Evolutionary conservation across 2,888 invertebrate genomes (phyloP), one percentile per base, ranked within the genome.

Genomic region (Agrochola circellaris): DNA sequence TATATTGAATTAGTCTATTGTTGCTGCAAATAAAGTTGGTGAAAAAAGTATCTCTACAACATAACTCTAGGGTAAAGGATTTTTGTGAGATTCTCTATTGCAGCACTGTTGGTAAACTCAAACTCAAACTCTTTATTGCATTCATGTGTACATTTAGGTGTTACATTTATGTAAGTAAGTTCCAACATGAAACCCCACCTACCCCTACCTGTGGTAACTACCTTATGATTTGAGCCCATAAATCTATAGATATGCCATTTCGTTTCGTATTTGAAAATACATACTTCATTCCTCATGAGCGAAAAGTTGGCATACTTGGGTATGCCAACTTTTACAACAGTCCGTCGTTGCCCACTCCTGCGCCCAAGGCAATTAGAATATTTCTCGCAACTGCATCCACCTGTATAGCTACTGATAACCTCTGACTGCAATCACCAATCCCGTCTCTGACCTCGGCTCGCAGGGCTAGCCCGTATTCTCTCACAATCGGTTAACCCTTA

Each of bases 331-430:
- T 15, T 34, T 64, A 8, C 13, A 62, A 15, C 3, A 15, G 1
- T 62, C 23, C 13, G 34, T 23, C 15, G 23, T 58, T 15, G 34
- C 23, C 8, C 62, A 23, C 34, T 64, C 7, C 64, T 34, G 9
- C 8, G 13, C 60, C 26, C 23, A 65, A 65, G 15, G 26, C 23
- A 65, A 77, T 66, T 65, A 77, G 45, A 82, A 77, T 80, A 79
- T 60, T 26, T 45, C 30, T 77, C 56, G n/a, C 15, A 48, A 38
- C 42, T 62, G 42, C 74, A 65, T 68, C 67, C 34, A 81, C 74
- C 84, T 84, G 81, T n/a, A 77, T 38, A 78, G 20, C n/a, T 56
- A 58, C 69, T 81, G 85, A 85, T 85, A 85, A 76, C 85, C 77
- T 76, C 56, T 45, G 60, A 82, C 85, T 60, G 75, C 61, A 72